phyloP scores from a whole-genome alignment of 2,888 invertebrate species.

The Drosophila tripunctata region DNA sequence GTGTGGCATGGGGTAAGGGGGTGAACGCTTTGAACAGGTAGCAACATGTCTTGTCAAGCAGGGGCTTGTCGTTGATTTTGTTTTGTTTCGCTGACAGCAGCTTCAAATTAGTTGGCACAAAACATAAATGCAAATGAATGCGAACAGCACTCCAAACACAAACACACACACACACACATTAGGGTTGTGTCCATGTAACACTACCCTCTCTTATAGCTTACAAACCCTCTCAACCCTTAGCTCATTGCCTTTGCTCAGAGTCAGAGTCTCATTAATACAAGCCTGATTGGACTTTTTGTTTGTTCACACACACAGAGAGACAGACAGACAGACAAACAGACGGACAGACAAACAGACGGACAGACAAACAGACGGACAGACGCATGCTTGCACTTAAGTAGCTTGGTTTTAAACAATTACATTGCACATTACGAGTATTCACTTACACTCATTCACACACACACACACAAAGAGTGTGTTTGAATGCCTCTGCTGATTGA shows the following conservation, averaged over 20 bases:
- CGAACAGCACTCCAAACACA: constrained; percentile 34
- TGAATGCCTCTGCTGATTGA: constrained; percentile 71
- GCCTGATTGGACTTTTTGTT: constrained; percentile 77
- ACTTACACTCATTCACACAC: constrained; percentile 3
- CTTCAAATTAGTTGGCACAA: constrained; percentile 78
- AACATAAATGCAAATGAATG: constrained; percentile 79
- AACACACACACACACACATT: neutral
- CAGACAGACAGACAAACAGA: no score
- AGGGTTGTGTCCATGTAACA: constrained; percentile 7
- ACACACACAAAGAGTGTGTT: neutral
- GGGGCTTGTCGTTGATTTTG: constrained; percentile 68
- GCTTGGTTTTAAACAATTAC: constrained; percentile 74
- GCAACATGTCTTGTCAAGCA: constrained; percentile 58
- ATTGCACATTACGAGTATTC: constrained; percentile 64
- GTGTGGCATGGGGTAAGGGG: neutral
- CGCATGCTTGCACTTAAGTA: constrained; percentile 66
- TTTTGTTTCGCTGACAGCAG: constrained; percentile 67
- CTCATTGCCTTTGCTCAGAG: neutral
- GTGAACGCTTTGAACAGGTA: constrained; percentile 14
- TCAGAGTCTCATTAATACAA: constrained; percentile 68
- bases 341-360: no score
- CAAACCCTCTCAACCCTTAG: neutral
- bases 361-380: neutral
- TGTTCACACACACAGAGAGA: constrained; percentile 37
- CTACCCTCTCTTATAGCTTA: neutral